Conservation (phyloP, 2,888 invertebrate species). For the Priocnemis perturbator region DNA sequence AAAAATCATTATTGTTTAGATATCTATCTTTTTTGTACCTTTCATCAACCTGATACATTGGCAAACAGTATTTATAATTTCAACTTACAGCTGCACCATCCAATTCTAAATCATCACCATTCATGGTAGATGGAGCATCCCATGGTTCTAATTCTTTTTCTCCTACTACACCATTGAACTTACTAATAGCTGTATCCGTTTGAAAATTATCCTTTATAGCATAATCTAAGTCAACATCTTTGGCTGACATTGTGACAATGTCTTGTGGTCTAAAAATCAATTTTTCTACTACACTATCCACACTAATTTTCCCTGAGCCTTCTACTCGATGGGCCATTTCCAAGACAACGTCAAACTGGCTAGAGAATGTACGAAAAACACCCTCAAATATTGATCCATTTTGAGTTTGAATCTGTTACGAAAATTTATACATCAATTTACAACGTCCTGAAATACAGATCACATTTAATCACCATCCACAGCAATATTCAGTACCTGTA, state of each 20-base stretch:
- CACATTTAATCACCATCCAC: not conserved
- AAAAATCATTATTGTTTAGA: slow-evolving; percentile 12
- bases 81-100: slow-evolving; percentile 80
- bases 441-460: not conserved
- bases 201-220: slow-evolving; percentile 92
- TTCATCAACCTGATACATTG: not conserved
- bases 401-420: slow-evolving; percentile 82
- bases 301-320: slow-evolving; percentile 80
- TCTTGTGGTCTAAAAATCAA: slow-evolving; percentile 90
- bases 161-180: slow-evolving; percentile 86
- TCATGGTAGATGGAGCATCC: slow-evolving; percentile 80
- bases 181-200: slow-evolving; percentile 92
- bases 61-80: not conserved
- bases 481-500: slow-evolving; percentile 76
- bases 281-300: slow-evolving; percentile 85
- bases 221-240: slow-evolving; percentile 92
- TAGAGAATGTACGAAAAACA: slow-evolving; percentile 92
- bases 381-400: slow-evolving; percentile 93
- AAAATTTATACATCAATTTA: slow-evolving; percentile 26
- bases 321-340: slow-evolving; percentile 91
- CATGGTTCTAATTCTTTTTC: slow-evolving; percentile 93
- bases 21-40: not conserved
- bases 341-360: slow-evolving; percentile 91
- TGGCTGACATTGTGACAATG: slow-evolving; percentile 88
- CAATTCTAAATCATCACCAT: slow-evolving; percentile 82